Conservation (phyloP, 2,113 vertebrate species). For the Aspidoscelis tigris region DNA sequence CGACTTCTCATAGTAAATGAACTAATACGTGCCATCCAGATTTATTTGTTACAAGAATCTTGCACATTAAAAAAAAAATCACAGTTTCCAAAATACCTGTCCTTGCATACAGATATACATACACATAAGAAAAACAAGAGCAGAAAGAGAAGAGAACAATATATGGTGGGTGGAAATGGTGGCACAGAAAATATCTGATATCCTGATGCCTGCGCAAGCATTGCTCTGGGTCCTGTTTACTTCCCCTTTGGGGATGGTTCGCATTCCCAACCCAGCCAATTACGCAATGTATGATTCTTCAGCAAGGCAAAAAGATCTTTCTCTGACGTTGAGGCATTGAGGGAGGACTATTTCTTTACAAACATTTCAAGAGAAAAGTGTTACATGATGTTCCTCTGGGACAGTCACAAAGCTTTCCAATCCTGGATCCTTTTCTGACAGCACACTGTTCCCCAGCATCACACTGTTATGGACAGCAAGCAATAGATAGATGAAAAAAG, state of each 20-base stretch:
- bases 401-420: slow-evolving; percentile 85
- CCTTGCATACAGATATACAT: slow-evolving; percentile 40
- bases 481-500: neutral
- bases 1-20: slow-evolving; percentile 14
- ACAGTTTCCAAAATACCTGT: slow-evolving; percentile 59
- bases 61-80: slow-evolving; percentile 67
- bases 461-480: slow-evolving; percentile 74
- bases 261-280: slow-evolving; percentile 2
- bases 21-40: slow-evolving; percentile 41
- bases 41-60: slow-evolving; percentile 52
- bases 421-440: slow-evolving; percentile 82
- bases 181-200: slow-evolving; percentile 54
- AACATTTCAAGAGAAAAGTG: slow-evolving; percentile 84
- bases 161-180: slow-evolving; percentile 27
- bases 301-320: slow-evolving; percentile 36
- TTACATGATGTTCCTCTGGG: slow-evolving; percentile 83
- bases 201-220: slow-evolving; percentile 48
- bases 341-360: slow-evolving; percentile 61
- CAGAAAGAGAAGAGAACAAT: neutral
- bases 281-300: slow-evolving; percentile 44
- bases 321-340: slow-evolving; percentile 24
- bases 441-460: slow-evolving; percentile 83
- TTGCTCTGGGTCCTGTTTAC: slow-evolving; percentile 12
- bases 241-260: slow-evolving; percentile 36
- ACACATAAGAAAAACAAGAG: slow-evolving; percentile 40